A percentile compares a stretch with the other conserved stretches of the same genome.
These are phyloP conservation scores for Spicauda simplicius DNA, from an alignment of 2,888 invertebrate genomes.

Conservation along the genomic window DNA sequence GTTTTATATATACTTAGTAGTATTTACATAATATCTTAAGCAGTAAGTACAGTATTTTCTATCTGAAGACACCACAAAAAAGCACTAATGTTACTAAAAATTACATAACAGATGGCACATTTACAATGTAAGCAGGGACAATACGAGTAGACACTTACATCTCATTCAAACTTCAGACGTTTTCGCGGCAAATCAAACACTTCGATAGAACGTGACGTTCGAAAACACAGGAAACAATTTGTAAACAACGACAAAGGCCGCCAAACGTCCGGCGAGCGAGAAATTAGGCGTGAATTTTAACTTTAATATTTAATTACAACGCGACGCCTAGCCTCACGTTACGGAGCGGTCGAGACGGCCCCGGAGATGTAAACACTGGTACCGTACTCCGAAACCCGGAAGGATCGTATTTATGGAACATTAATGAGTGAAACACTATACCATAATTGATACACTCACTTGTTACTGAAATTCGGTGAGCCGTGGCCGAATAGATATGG, in stretches of 20 bases:
- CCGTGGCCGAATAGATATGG: slow-evolving; percentile 50
- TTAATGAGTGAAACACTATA: slow-evolving; percentile 66
- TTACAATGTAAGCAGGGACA: background rate
- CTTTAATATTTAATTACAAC: slow-evolving; percentile 50
- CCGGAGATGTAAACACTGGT: slow-evolving; percentile 54
- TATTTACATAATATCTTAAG: background rate
- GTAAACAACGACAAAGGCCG: slow-evolving; percentile 74
- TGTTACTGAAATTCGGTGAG: slow-evolving; percentile 57
- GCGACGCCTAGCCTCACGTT: slow-evolving; percentile 43
- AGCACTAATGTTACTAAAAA: background rate
- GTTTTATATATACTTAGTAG: background rate
- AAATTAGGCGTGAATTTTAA: slow-evolving; percentile 50
- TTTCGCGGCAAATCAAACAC: slow-evolving; percentile 32
- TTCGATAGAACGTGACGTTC: slow-evolving; percentile 61
- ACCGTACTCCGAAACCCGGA: slow-evolving; percentile 67
- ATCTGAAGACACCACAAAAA: background rate
- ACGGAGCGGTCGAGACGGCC: slow-evolving; percentile 46
- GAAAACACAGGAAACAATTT: slow-evolving; percentile 76
- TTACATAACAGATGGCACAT: background rate
- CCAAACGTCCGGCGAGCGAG: slow-evolving; percentile 57
- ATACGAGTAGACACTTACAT: slow-evolving; percentile 28
- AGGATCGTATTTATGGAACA: slow-evolving; percentile 64
- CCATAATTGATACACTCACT: slow-evolving; percentile 58
- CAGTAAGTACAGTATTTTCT: too few relatives aligned
- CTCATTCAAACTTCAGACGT: slow-evolving; percentile 22